Evolutionary conservation across 2,888 invertebrate genomes (phyloP).

Genomic region (Leptarthrus brevirostris): DNA sequence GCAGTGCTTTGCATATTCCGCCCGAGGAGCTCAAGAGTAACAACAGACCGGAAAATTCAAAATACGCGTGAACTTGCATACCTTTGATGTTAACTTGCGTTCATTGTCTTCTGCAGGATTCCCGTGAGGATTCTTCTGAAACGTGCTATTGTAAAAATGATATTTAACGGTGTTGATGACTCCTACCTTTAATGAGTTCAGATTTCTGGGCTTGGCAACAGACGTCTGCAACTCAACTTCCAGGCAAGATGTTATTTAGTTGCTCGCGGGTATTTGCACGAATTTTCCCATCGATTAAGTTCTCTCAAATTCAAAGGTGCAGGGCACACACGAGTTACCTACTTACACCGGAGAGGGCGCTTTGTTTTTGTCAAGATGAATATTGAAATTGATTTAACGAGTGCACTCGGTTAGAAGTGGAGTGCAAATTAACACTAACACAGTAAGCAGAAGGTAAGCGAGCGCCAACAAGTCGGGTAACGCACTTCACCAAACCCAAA

Average conservation of each 20-base stretch:
- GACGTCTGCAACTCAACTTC: neutral
- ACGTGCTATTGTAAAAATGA: neutral
- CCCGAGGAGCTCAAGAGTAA: neutral
- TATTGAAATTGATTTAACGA: slow-evolving; percentile 50
- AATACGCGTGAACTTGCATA: slow-evolving; percentile 24
- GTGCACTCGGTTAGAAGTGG: slow-evolving; percentile 41
- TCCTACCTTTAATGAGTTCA: too few species aligned
- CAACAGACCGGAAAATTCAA: slow-evolving; percentile 45
- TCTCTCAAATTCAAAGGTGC: slow-evolving; percentile 30
- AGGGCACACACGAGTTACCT: slow-evolving; percentile 4
- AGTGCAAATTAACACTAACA: slow-evolving; percentile 51
- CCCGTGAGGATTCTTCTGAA: slow-evolving; percentile 7
- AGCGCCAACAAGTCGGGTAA: slow-evolving; percentile 17
- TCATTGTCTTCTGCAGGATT: slow-evolving; percentile 6
- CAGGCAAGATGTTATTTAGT: neutral
- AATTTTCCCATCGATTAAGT: slow-evolving; percentile 43
- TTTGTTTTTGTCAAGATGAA: slow-evolving; percentile 39
- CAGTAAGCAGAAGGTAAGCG: slow-evolving; percentile 1
- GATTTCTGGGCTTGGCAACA: slow-evolving; percentile 16
- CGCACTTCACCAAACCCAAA: slow-evolving; percentile 36
- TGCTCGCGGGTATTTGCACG: slow-evolving; percentile 25
- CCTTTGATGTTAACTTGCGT: slow-evolving; percentile 39
- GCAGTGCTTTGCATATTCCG: neutral
- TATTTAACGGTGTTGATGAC: slow-evolving; percentile 2
- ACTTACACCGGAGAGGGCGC: neutral